Evolutionary conservation across 2,113 vertebrate species (phyloP), one percentile per base, ranked within the genome.

Genomic region (Australoheros scitulus): DNA sequence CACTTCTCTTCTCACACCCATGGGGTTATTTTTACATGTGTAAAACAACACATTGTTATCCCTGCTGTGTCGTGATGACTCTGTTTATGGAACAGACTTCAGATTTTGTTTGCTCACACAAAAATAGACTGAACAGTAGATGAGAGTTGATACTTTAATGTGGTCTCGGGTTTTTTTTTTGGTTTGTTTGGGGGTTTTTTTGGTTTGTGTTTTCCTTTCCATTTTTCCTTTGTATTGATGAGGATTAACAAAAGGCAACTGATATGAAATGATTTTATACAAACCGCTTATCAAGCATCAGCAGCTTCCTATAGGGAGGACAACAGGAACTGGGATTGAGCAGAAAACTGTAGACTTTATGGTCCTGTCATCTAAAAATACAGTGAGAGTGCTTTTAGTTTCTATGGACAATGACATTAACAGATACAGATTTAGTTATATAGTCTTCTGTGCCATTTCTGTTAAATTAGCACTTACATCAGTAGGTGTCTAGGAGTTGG

Each of bases 281-380:
- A 87, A 87, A 86, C 83, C 60, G 65, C 86, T 92, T 92, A 94
- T 95, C 91, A 88, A 88, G 88, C 83, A 83, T 58, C 61, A 85
- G 83, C 91, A 90, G 89, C 72, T 85, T 92, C 87, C 91, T 92
- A 92, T 76, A 59, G 85, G 88, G 61, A 59, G 74, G 78, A 93
- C 88, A 93, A 93, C 92, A 92, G 91, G 91, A 94, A 91, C 60
- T 93, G 88, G 83, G 83, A 85, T 89, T 90, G 80, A 87, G 83
- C 81, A 72, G 84, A 92, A 94, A 93, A 91, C 81, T 70, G 86
- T 85, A 77, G 70, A 87, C 89, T 84, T 61, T 90, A 75, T 90
- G 84, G 94, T 91, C 88, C 87, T 88, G 82, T 88, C 82, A 82
- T 91, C 93, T 94, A 94, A 93, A 94, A 95, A 94, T 94, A 94